phyloP scores from a whole-genome alignment of 2,113 vertebrate genomes.

The Strigops habroptila region DNA sequence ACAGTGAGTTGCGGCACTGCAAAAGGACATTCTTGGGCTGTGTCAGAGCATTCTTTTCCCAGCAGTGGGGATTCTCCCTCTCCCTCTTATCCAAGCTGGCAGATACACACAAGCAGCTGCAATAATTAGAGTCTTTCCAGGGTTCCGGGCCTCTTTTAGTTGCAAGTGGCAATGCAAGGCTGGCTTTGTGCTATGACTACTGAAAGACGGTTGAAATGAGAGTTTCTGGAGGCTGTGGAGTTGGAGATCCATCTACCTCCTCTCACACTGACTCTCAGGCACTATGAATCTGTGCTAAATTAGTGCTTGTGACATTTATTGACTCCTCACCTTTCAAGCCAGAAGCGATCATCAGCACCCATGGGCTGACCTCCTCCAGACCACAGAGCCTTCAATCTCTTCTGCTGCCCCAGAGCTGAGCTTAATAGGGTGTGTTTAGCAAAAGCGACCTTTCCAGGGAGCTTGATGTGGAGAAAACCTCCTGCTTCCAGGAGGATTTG shows the following conservation, averaged over 20 bases:
- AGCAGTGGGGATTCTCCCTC: accelerated
- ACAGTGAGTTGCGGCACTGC: accelerated
- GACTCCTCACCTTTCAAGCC: accelerated
- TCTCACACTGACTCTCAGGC: background rate
- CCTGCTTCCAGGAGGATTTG: background rate
- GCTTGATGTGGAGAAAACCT: background rate
- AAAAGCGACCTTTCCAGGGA: background rate
- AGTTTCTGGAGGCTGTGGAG: accelerated
- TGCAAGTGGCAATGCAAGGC: background rate
- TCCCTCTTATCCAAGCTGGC: background rate
- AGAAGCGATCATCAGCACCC: background rate
- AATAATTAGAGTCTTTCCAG: background rate
- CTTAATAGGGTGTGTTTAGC: background rate
- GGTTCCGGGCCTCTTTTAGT: background rate
- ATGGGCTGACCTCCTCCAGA: background rate
- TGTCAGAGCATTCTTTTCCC: background rate
- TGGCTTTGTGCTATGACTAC: background rate
- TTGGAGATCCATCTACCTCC: background rate
- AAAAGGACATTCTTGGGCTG: background rate
- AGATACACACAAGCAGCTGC: background rate
- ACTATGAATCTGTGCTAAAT: background rate
- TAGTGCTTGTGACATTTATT: background rate
- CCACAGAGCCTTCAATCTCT: background rate
- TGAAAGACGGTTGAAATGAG: too few relatives aligned
- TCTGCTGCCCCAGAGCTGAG: background rate